Evolutionary conservation across 2,113 vertebrate species (phyloP).

Genomic region (Petrocephalus microphthalmus): DNA sequence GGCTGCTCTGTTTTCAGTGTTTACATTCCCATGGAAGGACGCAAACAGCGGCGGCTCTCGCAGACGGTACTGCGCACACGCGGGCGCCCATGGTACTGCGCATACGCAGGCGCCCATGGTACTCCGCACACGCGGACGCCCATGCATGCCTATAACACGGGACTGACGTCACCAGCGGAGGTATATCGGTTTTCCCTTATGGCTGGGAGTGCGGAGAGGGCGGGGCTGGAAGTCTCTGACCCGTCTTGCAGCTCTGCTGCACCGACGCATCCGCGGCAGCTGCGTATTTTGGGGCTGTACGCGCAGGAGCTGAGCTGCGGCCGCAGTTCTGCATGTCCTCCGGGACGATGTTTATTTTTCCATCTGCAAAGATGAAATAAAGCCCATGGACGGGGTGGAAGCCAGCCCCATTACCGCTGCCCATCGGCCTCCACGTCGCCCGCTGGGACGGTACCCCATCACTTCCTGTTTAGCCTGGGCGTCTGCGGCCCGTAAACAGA

Average conservation of each 20-base stretch:
- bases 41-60: constrained; percentile 64
- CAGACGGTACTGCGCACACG: too few species aligned
- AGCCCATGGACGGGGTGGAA: constrained; percentile 33
- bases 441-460: constrained; percentile 72
- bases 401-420: background rate
- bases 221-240: constrained; percentile 37
- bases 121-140: constrained; percentile 29
- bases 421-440: background rate
- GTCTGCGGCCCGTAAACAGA: constrained; percentile 86
- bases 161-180: constrained; percentile 59
- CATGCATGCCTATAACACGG: constrained; percentile 49
- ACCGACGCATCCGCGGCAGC: constrained; percentile 56
- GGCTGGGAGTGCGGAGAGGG: constrained; percentile 27
- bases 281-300: constrained; percentile 54
- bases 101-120: constrained; percentile 27
- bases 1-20: constrained; percentile 54
- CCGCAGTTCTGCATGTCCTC: background rate
- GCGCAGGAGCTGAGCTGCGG: constrained; percentile 38
- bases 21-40: constrained; percentile 55
- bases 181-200: constrained; percentile 50
- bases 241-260: constrained; percentile 54
- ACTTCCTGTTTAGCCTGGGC: constrained; percentile 96
- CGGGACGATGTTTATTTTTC: constrained; percentile 57
- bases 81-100: too few species aligned
- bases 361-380: constrained; percentile 45